Base-by-base conservation (phyloP, 2,797 vertebrate species). In the Cossypha niveicapilla region DNA sequence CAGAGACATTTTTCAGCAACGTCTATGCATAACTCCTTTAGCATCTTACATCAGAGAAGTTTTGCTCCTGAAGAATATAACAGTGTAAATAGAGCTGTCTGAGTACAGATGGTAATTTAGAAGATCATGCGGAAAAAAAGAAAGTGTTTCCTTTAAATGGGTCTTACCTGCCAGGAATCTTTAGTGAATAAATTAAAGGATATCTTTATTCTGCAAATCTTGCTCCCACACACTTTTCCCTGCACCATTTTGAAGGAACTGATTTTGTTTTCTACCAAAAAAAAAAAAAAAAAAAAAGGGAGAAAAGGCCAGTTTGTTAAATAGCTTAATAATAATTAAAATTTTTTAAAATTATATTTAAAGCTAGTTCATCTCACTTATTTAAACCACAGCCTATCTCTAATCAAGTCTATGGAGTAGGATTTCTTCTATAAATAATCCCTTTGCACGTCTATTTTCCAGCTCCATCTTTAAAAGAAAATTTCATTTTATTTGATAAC, bases 111-210 rank as follows among this genome's bases (percentile, higher is more conserved):
- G 80, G 77, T 65, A 83, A 86, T 89, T 92, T 42, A 88, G 60
- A 93, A 91, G 62, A 94, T 90, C 61, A 44, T 32, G 60, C n/a
- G 16, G 21, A 62, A 90, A 95, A 90, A 86, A 86, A 80, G 76
- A 77, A 82, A 17, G 41, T 83, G n/a, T 86, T 97, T 95, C 71
- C 82, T 86, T 90, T 92, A 78, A 95, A 81, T 2, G 14, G 81
- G 62, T 73, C 83, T 96, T 95, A 96, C 90, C 88, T 92, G 79
- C 76, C 93, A 93, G 94, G 54, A 91, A 86, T 81, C 79, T 78
- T 91, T 66, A 81, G 63, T 56, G 79, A 85, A 79, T 91, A 89
- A 61, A 92, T 95, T 86, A 86, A 86, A 94, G 84, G 37, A 87
- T 87, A 70, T 27, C 25, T 86, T 91, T 88, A 76, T 87, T 91